Evolutionary conservation across 2,888 invertebrate species (phyloP).

Genomic region (Protonemura montana): DNA sequence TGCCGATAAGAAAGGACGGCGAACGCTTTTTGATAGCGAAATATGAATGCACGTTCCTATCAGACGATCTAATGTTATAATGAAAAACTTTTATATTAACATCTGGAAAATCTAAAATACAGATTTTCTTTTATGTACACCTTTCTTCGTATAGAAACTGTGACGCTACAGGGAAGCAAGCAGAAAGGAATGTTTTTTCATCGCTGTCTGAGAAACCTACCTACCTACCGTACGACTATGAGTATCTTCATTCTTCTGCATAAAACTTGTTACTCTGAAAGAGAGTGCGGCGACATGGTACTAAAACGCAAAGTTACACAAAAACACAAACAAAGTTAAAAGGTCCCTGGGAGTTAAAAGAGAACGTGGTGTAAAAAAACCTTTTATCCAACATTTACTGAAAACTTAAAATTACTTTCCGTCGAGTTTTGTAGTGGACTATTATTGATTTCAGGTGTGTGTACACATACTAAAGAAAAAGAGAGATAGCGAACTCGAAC

Average conservation of each 20-base stretch:
- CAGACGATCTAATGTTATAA: not conserved
- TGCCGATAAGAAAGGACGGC: not conserved
- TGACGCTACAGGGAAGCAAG: not conserved
- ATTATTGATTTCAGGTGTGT: conserved; percentile 22
- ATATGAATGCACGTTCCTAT: not conserved
- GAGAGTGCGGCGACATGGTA: not conserved
- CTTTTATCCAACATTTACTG: conserved; percentile 16
- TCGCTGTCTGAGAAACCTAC: not conserved
- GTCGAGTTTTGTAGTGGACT: not conserved
- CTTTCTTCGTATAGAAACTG: not conserved
- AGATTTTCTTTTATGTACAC: not conserved
- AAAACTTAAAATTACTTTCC: conserved; percentile 23
- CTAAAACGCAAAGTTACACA: conserved; percentile 10
- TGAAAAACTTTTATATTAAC: not conserved
- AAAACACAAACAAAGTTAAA: conserved; percentile 22
- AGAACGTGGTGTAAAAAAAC: not conserved
- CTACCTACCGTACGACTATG: not conserved
- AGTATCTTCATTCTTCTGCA: not conserved
- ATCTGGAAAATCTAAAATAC: not conserved
- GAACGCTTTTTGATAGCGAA: not conserved
- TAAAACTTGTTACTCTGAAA: not conserved
- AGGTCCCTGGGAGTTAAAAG: conserved; percentile 18
- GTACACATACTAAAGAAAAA: not conserved
- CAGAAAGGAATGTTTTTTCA: not conserved
- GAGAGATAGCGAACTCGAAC: not conserved